Evolutionary conservation across 2,888 invertebrate species (phyloP), one percentile per base, ranked within the genome.

Genomic region (Agrotis clavis): DNA sequence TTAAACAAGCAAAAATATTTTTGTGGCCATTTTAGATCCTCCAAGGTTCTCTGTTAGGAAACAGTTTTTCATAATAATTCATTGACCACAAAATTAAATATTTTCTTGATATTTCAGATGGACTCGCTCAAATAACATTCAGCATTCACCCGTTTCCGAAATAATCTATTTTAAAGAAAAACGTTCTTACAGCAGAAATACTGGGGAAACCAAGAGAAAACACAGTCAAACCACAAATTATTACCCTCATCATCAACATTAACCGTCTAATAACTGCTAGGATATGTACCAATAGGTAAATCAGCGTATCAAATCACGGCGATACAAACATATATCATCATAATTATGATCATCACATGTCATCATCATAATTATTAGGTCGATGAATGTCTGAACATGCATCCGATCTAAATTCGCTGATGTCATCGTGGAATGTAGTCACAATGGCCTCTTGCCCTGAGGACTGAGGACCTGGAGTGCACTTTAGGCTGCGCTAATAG

Each of bases 401-500:
- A 88, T 88, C 87, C 79, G 70, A 86, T 88, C 82, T 90, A 87
- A 88, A 90, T 87, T 89, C 88, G 90, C 90, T 90, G 92, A 92
- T 88, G 90, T 91, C 91, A 91, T 74, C 87, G 11, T 11, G 41
- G 41, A 41, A 11, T 41, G 47, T 50, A 54, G 70, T 35, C 79
- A 76, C 70, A 86, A 87, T 90, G 87, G 90, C 86, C 76, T 74
- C 81, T 87, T 69, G 68, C 57, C 71, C 64, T 81, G 75, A 79
- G 41, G 11, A 41, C 41, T 41, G 41, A 41, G 41, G 41, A 41
- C 41, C 41, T 86, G 74, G 75, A 91, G 90, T 84, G 87, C 87
- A 86, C 90, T 89, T 47, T 77, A 47, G 71, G 71, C 67, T 74
- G 73, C 81, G 82, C 82, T 85, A 85, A 88, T 86, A 86, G 84